Conservation (phyloP, 2,888 invertebrate species). For the Rhimphoctona megacephalus region DNA sequence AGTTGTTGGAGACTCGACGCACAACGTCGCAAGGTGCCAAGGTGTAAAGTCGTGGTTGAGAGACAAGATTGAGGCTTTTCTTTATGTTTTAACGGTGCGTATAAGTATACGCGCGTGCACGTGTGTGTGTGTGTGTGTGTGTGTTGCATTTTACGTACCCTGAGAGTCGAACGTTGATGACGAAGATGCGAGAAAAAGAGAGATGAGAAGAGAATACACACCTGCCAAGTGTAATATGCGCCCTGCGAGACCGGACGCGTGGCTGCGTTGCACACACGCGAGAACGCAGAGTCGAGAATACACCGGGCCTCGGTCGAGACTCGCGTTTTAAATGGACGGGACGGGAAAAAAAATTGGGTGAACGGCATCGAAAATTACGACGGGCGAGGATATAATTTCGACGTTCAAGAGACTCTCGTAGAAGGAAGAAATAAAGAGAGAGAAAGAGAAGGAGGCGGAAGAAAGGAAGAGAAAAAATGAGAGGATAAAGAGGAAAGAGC, state of each 20-base stretch:
- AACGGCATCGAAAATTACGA: slow-evolving; percentile 72
- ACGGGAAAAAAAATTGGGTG: slow-evolving; percentile 71
- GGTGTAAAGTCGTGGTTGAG: slow-evolving; percentile 60
- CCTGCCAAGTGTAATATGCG: slow-evolving; percentile 67
- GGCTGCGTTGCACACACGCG: slow-evolving; percentile 68
- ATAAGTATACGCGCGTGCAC: neutral
- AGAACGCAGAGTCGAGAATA: slow-evolving; percentile 51
- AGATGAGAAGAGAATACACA: slow-evolving; percentile 48
- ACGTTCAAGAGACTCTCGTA: slow-evolving; percentile 45
- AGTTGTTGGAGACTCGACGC: slow-evolving; percentile 7
- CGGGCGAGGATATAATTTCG: slow-evolving; percentile 69
- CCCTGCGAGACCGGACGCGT: slow-evolving; percentile 67
- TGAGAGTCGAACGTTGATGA: slow-evolving; percentile 55
- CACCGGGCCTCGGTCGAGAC: slow-evolving; percentile 70
- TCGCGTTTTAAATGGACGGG: slow-evolving; percentile 73
- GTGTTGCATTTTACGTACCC: neutral
- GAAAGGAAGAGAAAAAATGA: slow-evolving; percentile 39
- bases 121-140: slow-evolving; percentile 8
- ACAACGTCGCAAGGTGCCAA: slow-evolving; percentile 68
- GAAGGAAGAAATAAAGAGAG: slow-evolving; percentile 34
- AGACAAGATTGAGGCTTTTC: slow-evolving; percentile 59
- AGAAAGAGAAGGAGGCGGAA: slow-evolving; percentile 25
- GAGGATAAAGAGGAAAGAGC: slow-evolving; percentile 1
- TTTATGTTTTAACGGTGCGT: slow-evolving; percentile 47
- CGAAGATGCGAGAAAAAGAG: slow-evolving; percentile 24